Evolutionary conservation across 2,113 vertebrate genomes (phyloP), one percentile per base, ranked within the genome.

Genomic region (Mormyrus iriodes): DNA sequence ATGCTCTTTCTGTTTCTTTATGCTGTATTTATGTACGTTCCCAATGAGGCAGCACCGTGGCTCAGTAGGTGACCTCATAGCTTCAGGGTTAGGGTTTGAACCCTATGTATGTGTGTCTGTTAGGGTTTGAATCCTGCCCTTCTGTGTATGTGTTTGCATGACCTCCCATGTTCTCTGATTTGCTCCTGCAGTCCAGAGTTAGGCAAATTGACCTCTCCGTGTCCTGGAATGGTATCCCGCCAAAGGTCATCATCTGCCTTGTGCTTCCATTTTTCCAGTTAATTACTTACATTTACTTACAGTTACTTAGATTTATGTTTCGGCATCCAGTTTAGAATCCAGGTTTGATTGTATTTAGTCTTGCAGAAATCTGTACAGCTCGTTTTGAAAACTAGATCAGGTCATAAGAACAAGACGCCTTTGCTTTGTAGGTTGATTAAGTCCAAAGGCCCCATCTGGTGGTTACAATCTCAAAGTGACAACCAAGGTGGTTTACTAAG

Each of bases 381-480:
- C 12, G 7, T 48, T 46, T 48, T 31, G 48, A 82, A 88, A 88
- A 79, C 10, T 35, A 15, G 12, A 31, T 49, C 46, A 49, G 83
- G 48, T 27, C 44, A n/a, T 51, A 49, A 31, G 48, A 27, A 31
- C 9, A 51, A 85, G 4, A 65, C 0, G 7, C 49, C n/a, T 79
- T 51, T 65, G 44, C 15, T 21, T 42, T 53, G 88, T 39, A 55
- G 19, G 49, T 44, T 73, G 87, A 88, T 46, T 88, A 88, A 88
- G 88, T 51, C 49, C 49, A 49, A 35, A 88, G 49, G 73, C 88
- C 88, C 88, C 88, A 88, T 58, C 88, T 88, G 88, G 88, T 88
- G 88, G 88, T 73, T 46, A 82, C 49, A 55, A 42, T 19, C 31
- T 52, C 51, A 55, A 27, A 86, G 31, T 55, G 85, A 86, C 48